phyloP scores from a whole-genome alignment of 2,888 invertebrate species.

The Eupeodes luniger region DNA sequence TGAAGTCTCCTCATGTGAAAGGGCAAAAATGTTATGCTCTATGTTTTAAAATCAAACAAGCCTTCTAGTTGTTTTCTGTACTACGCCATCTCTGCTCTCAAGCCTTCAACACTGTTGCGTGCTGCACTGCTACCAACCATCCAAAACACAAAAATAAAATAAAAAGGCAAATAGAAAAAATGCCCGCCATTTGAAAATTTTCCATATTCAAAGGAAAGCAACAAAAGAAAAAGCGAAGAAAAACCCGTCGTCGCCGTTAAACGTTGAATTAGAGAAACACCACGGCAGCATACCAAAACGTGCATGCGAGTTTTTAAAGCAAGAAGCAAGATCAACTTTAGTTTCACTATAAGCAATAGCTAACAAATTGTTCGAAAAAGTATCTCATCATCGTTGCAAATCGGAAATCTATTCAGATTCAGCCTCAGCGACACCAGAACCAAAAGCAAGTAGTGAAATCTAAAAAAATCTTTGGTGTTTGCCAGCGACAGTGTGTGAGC shows the following conservation, averaged over 20 bases:
- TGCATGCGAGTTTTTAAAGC: constrained; percentile 70
- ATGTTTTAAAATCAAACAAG: constrained; percentile 13
- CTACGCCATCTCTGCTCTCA: constrained; percentile 55
- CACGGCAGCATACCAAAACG: constrained; percentile 53
- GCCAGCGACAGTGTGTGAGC: constrained; percentile 69
- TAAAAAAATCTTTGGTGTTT: constrained; percentile 56
- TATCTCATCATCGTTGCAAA: constrained; percentile 60
- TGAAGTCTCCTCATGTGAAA: background rate
- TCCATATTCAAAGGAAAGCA: constrained; percentile 67
- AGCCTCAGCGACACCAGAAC: constrained; percentile 12
- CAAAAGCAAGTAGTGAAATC: constrained; percentile 46
- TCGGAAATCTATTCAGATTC: constrained; percentile 33
- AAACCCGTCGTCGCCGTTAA: constrained; percentile 47
- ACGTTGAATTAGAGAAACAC: constrained; percentile 33
- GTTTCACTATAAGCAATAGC: constrained; percentile 69
- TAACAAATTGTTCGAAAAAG: constrained; percentile 62
- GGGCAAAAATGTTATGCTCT: background rate
- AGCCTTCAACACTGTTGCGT: constrained; percentile 14
- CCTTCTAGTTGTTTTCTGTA: background rate
- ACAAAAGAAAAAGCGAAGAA: constrained; percentile 59
- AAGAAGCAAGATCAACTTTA: constrained; percentile 39
- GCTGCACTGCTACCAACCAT: constrained; percentile 66
- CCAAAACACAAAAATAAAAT: constrained; percentile 6
- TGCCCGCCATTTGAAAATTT: constrained; percentile 78
- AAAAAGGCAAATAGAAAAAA: constrained; percentile 61